Percentiles rank a stretch among this genome's conserved stretches.
These are phyloP conservation scores for Tapirus indicus DNA, from an alignment of 2,797 vertebrate species.

Conservation along the genomic window DNA sequence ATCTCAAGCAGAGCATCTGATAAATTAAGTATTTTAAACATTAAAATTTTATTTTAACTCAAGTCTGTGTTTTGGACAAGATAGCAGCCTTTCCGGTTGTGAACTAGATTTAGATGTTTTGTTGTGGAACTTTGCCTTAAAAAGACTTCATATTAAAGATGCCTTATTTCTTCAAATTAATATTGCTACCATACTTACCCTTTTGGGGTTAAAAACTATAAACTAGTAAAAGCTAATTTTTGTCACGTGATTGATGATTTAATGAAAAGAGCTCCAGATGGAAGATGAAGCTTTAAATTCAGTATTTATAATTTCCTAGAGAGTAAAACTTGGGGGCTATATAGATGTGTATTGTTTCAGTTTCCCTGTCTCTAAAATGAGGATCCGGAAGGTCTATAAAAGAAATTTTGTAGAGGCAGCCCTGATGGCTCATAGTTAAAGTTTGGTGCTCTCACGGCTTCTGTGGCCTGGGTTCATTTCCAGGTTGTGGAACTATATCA, in stretches of 20 bases:
- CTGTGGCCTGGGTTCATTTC: no score
- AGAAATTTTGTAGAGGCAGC: not conserved
- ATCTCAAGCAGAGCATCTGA: not conserved
- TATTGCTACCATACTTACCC: not conserved
- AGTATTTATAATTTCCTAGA: not conserved
- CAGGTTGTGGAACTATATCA: no score
- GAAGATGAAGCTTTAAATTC: not conserved
- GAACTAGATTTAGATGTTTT: slow-evolving; percentile 4
- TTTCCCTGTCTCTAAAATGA: slow-evolving; percentile 21
- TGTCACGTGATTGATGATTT: not conserved
- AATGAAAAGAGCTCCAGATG: not conserved
- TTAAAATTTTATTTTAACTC: not conserved
- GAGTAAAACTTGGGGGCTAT: not conserved
- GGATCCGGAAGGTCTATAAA: not conserved
- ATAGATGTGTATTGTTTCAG: not conserved
- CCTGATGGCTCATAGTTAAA: no score
- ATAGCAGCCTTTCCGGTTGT: not conserved
- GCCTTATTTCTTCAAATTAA: not conserved
- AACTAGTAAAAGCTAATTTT: not conserved
- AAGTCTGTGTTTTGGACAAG: not conserved
- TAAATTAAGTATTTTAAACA: slow-evolving; percentile 44
- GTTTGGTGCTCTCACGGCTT: no score
- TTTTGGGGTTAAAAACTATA: slow-evolving; percentile 2
- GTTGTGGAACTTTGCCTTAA: not conserved
- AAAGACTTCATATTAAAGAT: slow-evolving; percentile 29